Percentiles rank a stretch among this genome's conserved stretches.
Evolutionary conservation across 2,113 vertebrate genomes (phyloP).

Genomic region (Ibidorhyncha struthersii): DNA sequence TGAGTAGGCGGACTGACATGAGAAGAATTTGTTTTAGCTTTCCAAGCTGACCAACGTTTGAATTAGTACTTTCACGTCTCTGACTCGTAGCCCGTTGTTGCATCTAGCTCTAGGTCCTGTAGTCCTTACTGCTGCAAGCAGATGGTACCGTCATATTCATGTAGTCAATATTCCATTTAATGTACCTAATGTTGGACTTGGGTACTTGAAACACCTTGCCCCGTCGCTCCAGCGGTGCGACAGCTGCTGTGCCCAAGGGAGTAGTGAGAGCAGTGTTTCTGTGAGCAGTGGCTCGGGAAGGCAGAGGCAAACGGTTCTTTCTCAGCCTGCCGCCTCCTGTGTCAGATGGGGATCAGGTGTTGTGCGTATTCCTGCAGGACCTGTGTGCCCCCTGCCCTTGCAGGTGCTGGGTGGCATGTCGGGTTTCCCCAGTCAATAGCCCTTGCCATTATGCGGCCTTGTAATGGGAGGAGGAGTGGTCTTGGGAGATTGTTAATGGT

Average conservation of each 20-base stretch:
- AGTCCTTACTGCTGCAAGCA: neutral
- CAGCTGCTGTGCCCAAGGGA: fast-evolving
- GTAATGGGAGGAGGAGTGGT: neutral
- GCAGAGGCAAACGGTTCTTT: neutral
- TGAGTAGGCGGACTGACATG: too few relatives aligned
- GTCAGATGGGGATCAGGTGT: fast-evolving
- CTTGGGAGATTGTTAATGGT: neutral
- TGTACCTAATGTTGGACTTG: fast-evolving
- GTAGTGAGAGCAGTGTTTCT: fast-evolving
- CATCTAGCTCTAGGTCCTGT: too few relatives aligned
- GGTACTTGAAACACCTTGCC: neutral
- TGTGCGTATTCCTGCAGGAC: neutral
- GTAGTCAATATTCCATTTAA: neutral
- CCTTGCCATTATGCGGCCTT: neutral
- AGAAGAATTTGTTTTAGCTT: neutral
- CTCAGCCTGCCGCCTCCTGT: too few relatives aligned
- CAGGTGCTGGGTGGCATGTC: too few relatives aligned
- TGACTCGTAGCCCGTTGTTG: neutral
- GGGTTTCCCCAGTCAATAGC: neutral
- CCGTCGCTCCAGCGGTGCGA: neutral
- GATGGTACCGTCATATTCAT: neutral
- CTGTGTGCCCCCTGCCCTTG: neutral
- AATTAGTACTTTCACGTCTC: neutral
- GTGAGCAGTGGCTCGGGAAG: neutral
- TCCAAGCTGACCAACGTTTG: neutral